A percentile compares a stretch with the other conserved stretches of the same genome.
Conservation (phyloP, 1,140 invertebrate species). For the Stegodyphus dumicola region DNA sequence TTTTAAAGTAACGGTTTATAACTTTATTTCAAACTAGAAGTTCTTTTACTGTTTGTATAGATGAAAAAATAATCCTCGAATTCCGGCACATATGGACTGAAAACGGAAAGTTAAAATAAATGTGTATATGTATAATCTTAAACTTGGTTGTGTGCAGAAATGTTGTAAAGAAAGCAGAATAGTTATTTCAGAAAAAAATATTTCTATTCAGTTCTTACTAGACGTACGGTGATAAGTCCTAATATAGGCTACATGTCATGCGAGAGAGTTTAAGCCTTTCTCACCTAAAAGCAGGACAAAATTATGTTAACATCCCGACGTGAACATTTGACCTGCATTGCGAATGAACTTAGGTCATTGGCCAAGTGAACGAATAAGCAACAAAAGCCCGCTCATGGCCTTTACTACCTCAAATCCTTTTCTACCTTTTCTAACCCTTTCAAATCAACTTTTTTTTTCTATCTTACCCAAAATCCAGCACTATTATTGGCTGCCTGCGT, state of each 20-base stretch:
- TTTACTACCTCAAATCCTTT: constrained; percentile 16
- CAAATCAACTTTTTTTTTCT: not conserved
- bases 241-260: not conserved
- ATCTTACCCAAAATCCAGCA: not conserved
- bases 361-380: constrained; percentile 42
- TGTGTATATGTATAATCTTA: too few species aligned
- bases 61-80: too few species aligned
- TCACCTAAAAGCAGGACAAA: not conserved
- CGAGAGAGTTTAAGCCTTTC: not conserved
- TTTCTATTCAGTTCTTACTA: too few species aligned
- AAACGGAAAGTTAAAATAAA: too few species aligned
- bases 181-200: too few species aligned
- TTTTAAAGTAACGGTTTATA: too few species aligned
- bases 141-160: too few species aligned
- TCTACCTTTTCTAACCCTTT: constrained; percentile 8
- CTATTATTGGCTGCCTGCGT: constrained; percentile 34
- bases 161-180: too few species aligned
- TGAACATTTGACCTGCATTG: constrained; percentile 52
- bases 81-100: too few species aligned
- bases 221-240: too few species aligned
- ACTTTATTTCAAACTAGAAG: too few species aligned
- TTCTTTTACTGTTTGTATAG: too few species aligned
- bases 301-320: not conserved
- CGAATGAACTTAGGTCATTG: constrained; percentile 26
- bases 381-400: constrained; percentile 14